Percentiles rank a stretch among this genome's conserved stretches.
phyloP scores from a whole-genome alignment of 2,113 vertebrate genomes.

The Haemorhous mexicanus region DNA sequence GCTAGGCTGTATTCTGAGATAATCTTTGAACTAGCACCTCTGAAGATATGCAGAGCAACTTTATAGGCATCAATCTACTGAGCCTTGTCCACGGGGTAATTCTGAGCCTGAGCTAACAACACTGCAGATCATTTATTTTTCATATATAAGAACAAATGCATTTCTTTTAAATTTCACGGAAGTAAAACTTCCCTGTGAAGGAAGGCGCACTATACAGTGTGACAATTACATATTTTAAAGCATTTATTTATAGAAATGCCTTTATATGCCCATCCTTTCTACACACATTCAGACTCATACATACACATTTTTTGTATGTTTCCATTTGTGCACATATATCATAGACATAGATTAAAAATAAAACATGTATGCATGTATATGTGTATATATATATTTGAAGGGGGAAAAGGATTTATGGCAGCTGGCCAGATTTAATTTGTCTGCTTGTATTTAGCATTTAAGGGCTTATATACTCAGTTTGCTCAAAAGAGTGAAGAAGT shows the following conservation, averaged over 20 bases:
- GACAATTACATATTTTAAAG: background rate
- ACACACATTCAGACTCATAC: background rate
- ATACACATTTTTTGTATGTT: background rate
- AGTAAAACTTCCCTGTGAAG: background rate
- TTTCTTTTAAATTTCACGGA: background rate
- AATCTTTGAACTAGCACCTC: slow-evolving; percentile 39
- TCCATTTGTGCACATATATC: background rate
- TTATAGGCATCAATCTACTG: background rate
- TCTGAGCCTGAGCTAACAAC: slow-evolving; percentile 14
- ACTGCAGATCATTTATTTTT: slow-evolving; percentile 16
- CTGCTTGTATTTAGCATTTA: slow-evolving; percentile 75
- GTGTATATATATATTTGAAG: background rate
- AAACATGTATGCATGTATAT: background rate
- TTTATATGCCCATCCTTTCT: background rate
- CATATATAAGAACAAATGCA: background rate
- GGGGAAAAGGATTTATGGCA: slow-evolving; percentile 20
- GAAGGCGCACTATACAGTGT: background rate
- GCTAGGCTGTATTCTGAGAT: slow-evolving; percentile 35
- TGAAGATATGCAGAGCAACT: background rate
- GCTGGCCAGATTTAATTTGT: slow-evolving; percentile 68
- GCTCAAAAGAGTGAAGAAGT: slow-evolving; percentile 75
- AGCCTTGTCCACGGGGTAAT: slow-evolving; percentile 23
- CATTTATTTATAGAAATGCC: background rate
- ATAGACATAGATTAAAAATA: background rate
- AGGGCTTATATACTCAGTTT: slow-evolving; percentile 74